Base-by-base conservation (phyloP, 2,888 invertebrate genomes). In the Chymomyza procnemis region DNA sequence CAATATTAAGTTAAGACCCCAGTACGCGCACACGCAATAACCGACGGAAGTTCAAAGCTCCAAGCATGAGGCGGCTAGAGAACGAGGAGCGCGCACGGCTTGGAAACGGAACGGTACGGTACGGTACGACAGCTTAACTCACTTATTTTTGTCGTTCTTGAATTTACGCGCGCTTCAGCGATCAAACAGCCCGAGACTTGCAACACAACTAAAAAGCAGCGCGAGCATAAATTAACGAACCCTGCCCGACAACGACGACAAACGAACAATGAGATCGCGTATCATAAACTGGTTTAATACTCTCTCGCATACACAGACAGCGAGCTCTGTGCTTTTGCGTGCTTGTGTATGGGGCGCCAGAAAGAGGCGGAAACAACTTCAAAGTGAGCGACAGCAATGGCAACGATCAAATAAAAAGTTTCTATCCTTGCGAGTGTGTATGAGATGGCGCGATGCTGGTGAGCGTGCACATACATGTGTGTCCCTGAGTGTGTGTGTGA, bases 181-280 rank as follows among this genome's bases (percentile, higher is more conserved):
- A 87, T 85, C 87, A 87, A 88, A 89, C 89, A 75, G 89, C 89
- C 88, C 90, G 87, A 89, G 85, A 88, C 85, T 87, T 86, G 88
- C 84, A 80, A 85, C 73, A 87, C 89, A 88, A 89, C 89, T 89
- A 88, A 88, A 88, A 86, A 77, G 78, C 71, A 76, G 76, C 80
- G 82, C 80, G 79, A 78, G 87, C 88, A 89, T 89, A 88, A 89
- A 90, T 90, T 89, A 90, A 84, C 80, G 79, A 88, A 85, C 79
- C 78, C 87, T 67, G 65, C 65, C 60, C 60, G 21, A 68, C 19
- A 16, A 55, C 58, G 58, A 52, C 78, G 75, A 67, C 57, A 61
- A 67, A 61, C 78, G 74, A 73, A 74, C 80, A 87, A 76, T 80
- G 74, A 80, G 86, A 83, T 78, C 81, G 80, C 74, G 78, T 66